Conservation (phyloP, 1,140 invertebrate species). For the Hestina assimilis region DNA sequence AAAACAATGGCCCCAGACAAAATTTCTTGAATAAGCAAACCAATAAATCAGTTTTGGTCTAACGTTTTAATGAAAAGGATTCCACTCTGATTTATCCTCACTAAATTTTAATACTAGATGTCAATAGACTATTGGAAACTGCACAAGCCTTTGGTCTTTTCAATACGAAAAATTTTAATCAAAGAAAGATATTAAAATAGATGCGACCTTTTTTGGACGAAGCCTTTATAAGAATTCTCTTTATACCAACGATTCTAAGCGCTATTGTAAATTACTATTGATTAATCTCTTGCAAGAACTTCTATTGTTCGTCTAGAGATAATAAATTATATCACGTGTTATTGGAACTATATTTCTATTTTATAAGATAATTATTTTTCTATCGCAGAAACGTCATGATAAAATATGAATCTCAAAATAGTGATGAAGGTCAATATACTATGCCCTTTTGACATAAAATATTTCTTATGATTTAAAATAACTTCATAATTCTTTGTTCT, state of each 20-base stretch:
- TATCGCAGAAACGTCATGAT: too few species aligned
- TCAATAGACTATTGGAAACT: constrained; percentile 34
- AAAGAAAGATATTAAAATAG: constrained; percentile 32
- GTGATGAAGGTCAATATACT: too few species aligned
- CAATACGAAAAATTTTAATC: constrained; percentile 41
- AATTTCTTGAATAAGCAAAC: constrained; percentile 1
- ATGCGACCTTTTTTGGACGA: not conserved
- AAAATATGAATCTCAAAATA: too few species aligned
- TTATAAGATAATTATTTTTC: too few species aligned
- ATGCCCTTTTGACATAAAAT: too few species aligned
- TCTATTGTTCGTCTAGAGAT: too few species aligned
- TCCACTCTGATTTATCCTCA: constrained; percentile 31
- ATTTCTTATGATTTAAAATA: too few species aligned
- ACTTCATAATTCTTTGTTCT: too few species aligned
- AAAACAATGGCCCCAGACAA: not conserved
- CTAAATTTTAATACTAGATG: constrained; percentile 37
- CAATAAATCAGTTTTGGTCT: constrained; percentile 2
- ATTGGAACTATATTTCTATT: too few species aligned
- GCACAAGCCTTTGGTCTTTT: constrained; percentile 21
- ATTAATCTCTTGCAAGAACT: not conserved
- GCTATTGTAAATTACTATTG: not conserved
- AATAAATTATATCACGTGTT: too few species aligned
- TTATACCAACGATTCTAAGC: not conserved
- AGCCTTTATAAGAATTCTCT: not conserved
- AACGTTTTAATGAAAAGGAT: constrained; percentile 19